These are phyloP conservation scores for Gallinago undulata DNA, from an alignment of 2,113 vertebrate genomes.

Conservation along the genomic window DNA sequence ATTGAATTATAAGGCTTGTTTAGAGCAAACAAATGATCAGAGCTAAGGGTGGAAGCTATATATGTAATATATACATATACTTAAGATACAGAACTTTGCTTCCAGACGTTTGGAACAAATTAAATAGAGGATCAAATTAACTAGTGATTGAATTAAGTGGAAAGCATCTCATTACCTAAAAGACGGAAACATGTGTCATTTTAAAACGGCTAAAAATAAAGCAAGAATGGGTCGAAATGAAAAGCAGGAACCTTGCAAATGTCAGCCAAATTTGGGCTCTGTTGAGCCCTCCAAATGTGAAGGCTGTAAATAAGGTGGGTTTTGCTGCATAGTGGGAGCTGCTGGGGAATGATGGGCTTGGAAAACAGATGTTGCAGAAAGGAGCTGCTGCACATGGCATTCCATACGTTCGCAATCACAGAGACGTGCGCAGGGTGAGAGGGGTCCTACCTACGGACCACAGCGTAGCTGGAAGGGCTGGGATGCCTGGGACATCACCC, in stretches of 20 bases:
- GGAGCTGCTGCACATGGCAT: neutral
- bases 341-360: neutral
- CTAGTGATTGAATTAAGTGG: slow-evolving; percentile 68
- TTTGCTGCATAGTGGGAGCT: neutral
- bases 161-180: slow-evolving; percentile 70
- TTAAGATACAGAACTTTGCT: slow-evolving; percentile 33
- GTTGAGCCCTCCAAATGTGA: neutral
- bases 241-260: slow-evolving; percentile 59
- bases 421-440: neutral
- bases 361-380: neutral
- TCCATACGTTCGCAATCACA: neutral
- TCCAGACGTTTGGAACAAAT: slow-evolving; percentile 66
- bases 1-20: slow-evolving; percentile 57
- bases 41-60: slow-evolving; percentile 12
- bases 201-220: slow-evolving; percentile 71
- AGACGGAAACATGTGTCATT: slow-evolving; percentile 62
- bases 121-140: slow-evolving; percentile 69
- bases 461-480: neutral
- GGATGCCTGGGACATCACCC: neutral
- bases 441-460: accelerated
- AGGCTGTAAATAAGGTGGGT: slow-evolving; percentile 41
- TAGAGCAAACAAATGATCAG: slow-evolving; percentile 38
- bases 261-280: slow-evolving; percentile 36
- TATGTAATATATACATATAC: slow-evolving; percentile 34
- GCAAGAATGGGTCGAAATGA: slow-evolving; percentile 57